Percentiles rank a stretch among this genome's conserved stretches.
Conservation (phyloP, 2,113 vertebrate genomes). For the Axis porcinus region DNA sequence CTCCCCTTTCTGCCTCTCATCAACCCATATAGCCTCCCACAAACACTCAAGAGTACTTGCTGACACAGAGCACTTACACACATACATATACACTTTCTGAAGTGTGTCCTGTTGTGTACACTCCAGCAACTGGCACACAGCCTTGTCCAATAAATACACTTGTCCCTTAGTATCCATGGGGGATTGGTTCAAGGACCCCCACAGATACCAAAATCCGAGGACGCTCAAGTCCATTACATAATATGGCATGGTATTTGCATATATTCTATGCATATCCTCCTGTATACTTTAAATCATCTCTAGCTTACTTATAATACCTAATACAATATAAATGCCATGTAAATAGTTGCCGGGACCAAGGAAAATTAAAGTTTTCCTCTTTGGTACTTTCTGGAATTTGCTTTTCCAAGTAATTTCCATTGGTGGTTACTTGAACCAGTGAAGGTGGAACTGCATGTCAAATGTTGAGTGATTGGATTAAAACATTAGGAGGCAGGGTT, state of each 20-base stretch:
- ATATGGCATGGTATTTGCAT: background rate
- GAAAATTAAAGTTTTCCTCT: background rate
- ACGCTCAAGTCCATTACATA: background rate
- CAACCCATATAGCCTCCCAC: background rate
- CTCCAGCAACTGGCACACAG: background rate
- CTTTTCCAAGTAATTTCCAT: background rate
- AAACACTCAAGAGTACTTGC: background rate
- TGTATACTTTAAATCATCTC: background rate
- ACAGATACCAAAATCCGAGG: background rate
- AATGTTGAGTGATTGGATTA: background rate
- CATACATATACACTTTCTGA: background rate
- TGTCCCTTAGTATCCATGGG: background rate
- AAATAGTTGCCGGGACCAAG: background rate
- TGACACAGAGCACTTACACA: background rate
- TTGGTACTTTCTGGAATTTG: background rate
- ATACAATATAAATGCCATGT: background rate
- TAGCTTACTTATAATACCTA: background rate
- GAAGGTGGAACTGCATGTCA: background rate
- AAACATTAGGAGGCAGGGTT: background rate
- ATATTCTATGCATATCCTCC: background rate
- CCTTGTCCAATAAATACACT: background rate
- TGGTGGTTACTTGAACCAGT: background rate
- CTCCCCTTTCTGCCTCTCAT: rapidly evolving
- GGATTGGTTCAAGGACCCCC: background rate
- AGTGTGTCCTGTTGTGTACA: background rate